phyloP scores from a whole-genome alignment of 2,888 invertebrate species.

The Seira ritae region DNA sequence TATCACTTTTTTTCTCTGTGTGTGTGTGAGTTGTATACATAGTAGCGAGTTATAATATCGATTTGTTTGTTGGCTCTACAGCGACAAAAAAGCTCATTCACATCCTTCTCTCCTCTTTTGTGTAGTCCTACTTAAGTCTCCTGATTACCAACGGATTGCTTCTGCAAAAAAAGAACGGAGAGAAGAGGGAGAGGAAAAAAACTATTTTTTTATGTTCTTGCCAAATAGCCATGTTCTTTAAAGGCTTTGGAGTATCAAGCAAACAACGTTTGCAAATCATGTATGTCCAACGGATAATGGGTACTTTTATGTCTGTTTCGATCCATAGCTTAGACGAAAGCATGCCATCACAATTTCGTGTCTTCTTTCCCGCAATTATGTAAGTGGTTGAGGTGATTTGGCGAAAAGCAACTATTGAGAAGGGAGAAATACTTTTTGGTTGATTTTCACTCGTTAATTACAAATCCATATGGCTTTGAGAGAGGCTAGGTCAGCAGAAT shows the following conservation, averaged over 20 bases:
- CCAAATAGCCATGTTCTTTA: constrained; percentile 3
- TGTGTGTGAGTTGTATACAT: constrained; percentile 8
- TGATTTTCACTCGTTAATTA: no score
- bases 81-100: not conserved
- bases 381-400: no score
- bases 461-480: no score
- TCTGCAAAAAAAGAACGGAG: not conserved
- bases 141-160: constrained; percentile 7
- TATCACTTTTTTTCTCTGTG: constrained; percentile 1
- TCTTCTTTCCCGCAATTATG: no score
- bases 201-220: not conserved
- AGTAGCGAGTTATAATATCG: constrained; percentile 1
- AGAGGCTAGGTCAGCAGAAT: no score
- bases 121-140: constrained; percentile 11
- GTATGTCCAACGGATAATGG: not conserved
- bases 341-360: no score
- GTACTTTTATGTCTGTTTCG: no score
- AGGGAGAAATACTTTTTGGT: no score
- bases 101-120: constrained; percentile 3
- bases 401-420: no score
- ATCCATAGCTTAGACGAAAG: no score
- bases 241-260: not conserved
- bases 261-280: constrained; percentile 9
- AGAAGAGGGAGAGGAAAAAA: no score
- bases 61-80: not conserved